These are phyloP conservation scores for Spea hammondii DNA, from an alignment of 2,797 vertebrate species.

Conservation along the genomic window DNA sequence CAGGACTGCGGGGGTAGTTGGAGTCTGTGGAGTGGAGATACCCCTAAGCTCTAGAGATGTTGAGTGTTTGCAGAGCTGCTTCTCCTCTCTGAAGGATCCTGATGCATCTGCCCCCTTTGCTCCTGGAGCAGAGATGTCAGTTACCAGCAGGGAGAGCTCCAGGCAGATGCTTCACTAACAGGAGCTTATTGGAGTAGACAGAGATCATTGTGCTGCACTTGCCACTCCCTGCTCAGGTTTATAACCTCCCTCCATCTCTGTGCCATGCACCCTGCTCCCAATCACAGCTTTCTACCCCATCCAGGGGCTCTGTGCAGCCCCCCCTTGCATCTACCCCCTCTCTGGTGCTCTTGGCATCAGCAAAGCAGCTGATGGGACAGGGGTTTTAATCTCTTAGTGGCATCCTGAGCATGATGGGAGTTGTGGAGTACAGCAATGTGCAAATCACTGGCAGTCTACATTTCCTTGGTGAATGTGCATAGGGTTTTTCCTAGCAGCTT, in stretches of 20 bases:
- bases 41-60: background rate
- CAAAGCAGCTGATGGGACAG: too few species aligned
- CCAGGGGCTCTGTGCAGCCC: background rate
- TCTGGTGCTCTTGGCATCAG: background rate
- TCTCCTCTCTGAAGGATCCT: background rate
- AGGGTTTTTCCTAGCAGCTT: background rate
- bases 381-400: background rate
- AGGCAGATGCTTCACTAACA: constrained; percentile 46
- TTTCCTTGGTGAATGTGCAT: too few species aligned
- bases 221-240: constrained; percentile 19
- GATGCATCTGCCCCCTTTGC: constrained; percentile 10
- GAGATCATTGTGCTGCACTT: constrained; percentile 22
- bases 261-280: constrained; percentile 27
- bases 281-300: constrained; percentile 6
- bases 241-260: constrained; percentile 20
- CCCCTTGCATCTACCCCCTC: background rate
- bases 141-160: constrained; percentile 24
- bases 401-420: background rate
- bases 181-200: constrained; percentile 50
- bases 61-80: constrained; percentile 14
- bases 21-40: background rate
- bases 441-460: too few species aligned
- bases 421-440: too few species aligned
- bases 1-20: background rate
- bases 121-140: constrained; percentile 29